Conservation (phyloP, 1,140 invertebrate species). For the Campoletis sonorensis region DNA sequence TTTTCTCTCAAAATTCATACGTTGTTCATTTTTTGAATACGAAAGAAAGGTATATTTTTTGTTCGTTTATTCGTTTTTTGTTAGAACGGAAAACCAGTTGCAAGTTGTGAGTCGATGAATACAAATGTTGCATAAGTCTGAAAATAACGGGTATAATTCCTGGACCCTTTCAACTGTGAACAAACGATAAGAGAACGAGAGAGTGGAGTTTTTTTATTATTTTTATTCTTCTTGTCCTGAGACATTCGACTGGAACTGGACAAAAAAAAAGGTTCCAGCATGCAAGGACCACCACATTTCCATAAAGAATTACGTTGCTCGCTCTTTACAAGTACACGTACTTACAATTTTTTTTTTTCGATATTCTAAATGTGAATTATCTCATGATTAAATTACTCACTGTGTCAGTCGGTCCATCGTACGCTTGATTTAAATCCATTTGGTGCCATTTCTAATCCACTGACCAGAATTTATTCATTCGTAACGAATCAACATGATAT, state of each 20-base stretch:
- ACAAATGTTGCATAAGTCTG: constrained; percentile 20
- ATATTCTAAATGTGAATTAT: background rate
- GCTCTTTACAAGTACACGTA: background rate
- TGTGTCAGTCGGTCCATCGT: background rate
- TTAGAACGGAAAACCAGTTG: background rate
- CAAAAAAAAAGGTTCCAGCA: background rate
- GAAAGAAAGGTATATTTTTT: too few relatives aligned
- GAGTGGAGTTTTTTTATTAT: background rate
- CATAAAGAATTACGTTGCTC: background rate
- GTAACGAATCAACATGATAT: background rate
- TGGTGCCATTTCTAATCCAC: background rate
- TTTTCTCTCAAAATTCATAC: too few relatives aligned
- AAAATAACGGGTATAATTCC: constrained; percentile 24
- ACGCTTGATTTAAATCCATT: background rate
- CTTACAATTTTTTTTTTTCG: background rate
- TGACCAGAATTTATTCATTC: constrained; percentile 3
- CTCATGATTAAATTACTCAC: constrained; percentile 6
- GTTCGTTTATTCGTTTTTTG: background rate
- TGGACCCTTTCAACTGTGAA: constrained; percentile 32
- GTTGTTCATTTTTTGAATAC: too few relatives aligned
- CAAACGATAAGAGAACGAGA: constrained; percentile 25
- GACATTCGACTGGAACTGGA: constrained; percentile 14
- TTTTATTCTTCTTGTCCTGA: background rate
- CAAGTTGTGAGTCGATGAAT: background rate
- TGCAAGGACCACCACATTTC: constrained; percentile 11